Conservation (phyloP, 2,797 vertebrate genomes). For the Pangasius larnaudii region DNA sequence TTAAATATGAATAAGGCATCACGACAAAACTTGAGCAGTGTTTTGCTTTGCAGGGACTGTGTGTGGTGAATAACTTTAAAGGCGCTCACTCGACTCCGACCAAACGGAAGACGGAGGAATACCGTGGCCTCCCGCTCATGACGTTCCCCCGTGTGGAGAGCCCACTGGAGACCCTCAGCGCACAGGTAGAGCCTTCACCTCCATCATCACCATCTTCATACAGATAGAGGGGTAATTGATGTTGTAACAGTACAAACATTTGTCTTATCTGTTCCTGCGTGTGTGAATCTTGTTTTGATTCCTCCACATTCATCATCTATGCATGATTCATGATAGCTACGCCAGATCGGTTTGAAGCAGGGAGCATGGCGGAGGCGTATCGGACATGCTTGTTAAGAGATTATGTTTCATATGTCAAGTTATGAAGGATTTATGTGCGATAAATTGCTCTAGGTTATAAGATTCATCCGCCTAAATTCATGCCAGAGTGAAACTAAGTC, state of each 20-base stretch:
- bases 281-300: neutral
- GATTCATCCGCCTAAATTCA: neutral
- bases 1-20: neutral
- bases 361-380: neutral
- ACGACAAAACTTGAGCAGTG: neutral
- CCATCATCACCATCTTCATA: neutral
- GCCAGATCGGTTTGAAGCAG: neutral
- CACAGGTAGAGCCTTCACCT: conserved; percentile 82
- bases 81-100: conserved; percentile 81
- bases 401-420: neutral
- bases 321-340: neutral
- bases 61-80: conserved; percentile 98
- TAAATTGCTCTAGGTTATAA: neutral
- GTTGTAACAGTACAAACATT: neutral
- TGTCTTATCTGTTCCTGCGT: neutral
- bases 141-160: conserved; percentile 97
- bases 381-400: neutral
- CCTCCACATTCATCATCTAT: neutral
- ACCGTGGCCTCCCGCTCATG: conserved; percentile 91
- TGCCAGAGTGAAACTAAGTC: neutral
- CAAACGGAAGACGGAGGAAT: conserved; percentile 92
- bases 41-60: conserved; percentile 81
- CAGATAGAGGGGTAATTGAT: neutral
- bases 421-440: neutral
- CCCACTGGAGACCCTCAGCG: conserved; percentile 95